Percentiles rank a stretch among this genome's conserved stretches.
These are phyloP conservation scores for Mesorhabditis belari DNA, from an alignment of 2,888 invertebrate species.

Conservation along the genomic window DNA sequence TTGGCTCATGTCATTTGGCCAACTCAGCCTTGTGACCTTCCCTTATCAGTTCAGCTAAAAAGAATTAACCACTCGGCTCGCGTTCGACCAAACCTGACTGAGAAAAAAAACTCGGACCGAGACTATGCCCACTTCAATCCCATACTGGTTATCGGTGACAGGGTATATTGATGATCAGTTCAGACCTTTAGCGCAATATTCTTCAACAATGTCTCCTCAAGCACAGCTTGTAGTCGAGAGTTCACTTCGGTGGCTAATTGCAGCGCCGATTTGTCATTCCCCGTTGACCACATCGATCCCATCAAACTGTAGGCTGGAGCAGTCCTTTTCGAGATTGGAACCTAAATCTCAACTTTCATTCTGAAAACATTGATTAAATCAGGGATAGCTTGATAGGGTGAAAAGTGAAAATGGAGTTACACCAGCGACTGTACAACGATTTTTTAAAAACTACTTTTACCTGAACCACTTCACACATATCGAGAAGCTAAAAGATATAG, in stretches of 20 bases:
- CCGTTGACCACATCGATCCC: conserved; percentile 77
- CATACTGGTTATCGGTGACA: too few species aligned
- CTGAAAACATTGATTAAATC: not conserved
- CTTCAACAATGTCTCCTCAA: conserved; percentile 83
- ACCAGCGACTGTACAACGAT: too few species aligned
- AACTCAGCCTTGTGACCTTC: too few species aligned
- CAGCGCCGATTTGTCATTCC: conserved; percentile 66
- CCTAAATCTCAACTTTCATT: conserved; percentile 16
- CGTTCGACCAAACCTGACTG: too few species aligned
- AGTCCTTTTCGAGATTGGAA: conserved; percentile 26
- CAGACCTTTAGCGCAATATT: conserved; percentile 79
- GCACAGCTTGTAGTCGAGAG: conserved; percentile 77
- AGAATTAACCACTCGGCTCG: too few species aligned
- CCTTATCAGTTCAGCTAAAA: too few species aligned
- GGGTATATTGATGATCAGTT: too few species aligned
- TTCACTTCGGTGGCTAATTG: conserved; percentile 86
- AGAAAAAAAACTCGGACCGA: too few species aligned
- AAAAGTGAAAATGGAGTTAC: not conserved
- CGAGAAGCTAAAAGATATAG: conserved; percentile 6
- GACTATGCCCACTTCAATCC: too few species aligned
- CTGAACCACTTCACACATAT: conserved; percentile 10
- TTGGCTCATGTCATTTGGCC: too few species aligned
- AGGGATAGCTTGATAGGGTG: not conserved
- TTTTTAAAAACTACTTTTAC: conserved; percentile 9
- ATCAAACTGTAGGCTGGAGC: conserved; percentile 65